These are phyloP conservation scores for Thalassaphorura encarpata DNA, from an alignment of 1,140 invertebrate species.

Conservation along the genomic window DNA sequence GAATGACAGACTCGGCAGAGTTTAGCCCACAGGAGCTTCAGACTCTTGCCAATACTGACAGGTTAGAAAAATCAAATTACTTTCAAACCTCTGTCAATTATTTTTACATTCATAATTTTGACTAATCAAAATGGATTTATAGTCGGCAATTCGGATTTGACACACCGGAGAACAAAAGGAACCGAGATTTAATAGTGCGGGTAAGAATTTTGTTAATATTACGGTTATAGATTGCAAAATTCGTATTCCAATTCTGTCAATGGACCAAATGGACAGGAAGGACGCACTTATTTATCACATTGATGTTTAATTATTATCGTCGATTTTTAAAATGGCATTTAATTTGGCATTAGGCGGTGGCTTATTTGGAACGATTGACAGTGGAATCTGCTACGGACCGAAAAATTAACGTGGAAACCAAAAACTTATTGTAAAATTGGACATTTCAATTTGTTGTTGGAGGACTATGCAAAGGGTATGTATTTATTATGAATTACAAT, in stretches of 20 bases:
- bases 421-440: slow-evolving; percentile 88
- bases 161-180: too few relatives aligned
- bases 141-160: neutral
- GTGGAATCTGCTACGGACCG: slow-evolving; percentile 52
- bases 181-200: too few relatives aligned
- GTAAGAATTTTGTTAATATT: too few relatives aligned
- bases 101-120: neutral
- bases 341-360: slow-evolving; percentile 57
- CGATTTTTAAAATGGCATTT: too few relatives aligned
- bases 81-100: neutral
- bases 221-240: too few relatives aligned
- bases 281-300: neutral
- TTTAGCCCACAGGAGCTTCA: slow-evolving; percentile 63
- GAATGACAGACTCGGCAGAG: too few relatives aligned
- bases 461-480: slow-evolving; percentile 81
- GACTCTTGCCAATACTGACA: slow-evolving; percentile 72
- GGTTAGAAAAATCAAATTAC: slow-evolving; percentile 43
- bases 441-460: slow-evolving; percentile 81
- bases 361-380: slow-evolving; percentile 71
- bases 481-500: too few relatives aligned
- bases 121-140: neutral
- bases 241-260: too few relatives aligned
- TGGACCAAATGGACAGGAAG: too few relatives aligned
- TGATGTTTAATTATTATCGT: neutral
- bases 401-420: slow-evolving; percentile 68